Base-by-base conservation (phyloP, 1,140 invertebrate species). In the Dendrolimus kikuchii region DNA sequence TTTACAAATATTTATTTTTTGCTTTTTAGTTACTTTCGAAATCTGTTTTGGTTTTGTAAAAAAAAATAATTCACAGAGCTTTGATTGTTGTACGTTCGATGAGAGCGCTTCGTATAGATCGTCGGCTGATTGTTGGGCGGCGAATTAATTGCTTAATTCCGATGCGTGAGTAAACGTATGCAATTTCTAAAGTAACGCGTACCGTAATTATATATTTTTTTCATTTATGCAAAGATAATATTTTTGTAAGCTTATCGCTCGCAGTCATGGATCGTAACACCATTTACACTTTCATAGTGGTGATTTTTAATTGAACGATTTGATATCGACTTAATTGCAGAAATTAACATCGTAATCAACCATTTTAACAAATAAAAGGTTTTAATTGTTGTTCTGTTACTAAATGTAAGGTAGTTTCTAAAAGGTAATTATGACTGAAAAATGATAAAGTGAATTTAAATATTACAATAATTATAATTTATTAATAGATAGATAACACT, bases 71-170 rank as follows among this genome's bases (percentile, higher is more conserved):
- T 23, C 74, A 70, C 73, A 77, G 59, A 69, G 64, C 66, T 69
- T 67, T 68, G 66, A 73, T 74, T 70, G 71, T 77, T 70, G 53
- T 63, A 62, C 55, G 59, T 73, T 71, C 69, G 71, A 78, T 72
- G 73, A 71, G 75, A 77, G 66, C 49, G 55, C 62, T 65, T 66
- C 55, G 59, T 64, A 52, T 40, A 75, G 80, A 86, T 83, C 72
- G 80, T 79, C 77, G 79, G 74, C 59, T 60, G 82, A 86, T 86
- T 57, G 50, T 52, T 55, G 63, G 64, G 62, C 66, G 60, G 61
- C 60, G 68, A 68, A 81, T 77, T 82, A 79, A 82, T 83, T 83
- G 78, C 74, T 83, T 77, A 83, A 83, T 83, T 74, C 75, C 68
- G 71, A 83, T 82, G 80, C 79, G 80, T 81, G 75, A 63, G 66